Conservation (phyloP, 2,888 invertebrate species). For the Aplocera efformata region DNA sequence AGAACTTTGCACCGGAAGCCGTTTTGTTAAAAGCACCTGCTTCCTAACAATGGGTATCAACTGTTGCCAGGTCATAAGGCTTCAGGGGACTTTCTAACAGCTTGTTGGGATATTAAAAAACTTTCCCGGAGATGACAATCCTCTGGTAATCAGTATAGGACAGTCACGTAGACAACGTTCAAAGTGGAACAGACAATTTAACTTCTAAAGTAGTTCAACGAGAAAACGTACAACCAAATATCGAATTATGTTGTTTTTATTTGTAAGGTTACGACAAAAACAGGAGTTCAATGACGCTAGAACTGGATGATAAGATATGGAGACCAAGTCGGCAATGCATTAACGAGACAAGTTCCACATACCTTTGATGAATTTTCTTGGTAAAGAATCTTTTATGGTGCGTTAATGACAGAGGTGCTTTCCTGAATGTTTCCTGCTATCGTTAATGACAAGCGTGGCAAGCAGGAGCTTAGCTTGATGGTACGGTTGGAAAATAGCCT, state of each 20-base stretch:
- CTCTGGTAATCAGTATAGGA: conserved; percentile 5
- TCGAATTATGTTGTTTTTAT: conserved; percentile 12
- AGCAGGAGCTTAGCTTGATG: too few species aligned
- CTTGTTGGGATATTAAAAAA: conserved; percentile 4
- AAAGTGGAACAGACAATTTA: conserved; percentile 16
- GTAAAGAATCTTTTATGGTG: conserved; percentile 23
- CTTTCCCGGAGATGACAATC: background rate
- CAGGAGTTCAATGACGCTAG: conserved; percentile 5
- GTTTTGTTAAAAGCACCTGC: too few species aligned
- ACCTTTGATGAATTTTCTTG: conserved; percentile 22
- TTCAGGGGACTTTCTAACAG: too few species aligned
- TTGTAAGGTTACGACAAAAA: conserved; percentile 3
- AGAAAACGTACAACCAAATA: conserved; percentile 12
- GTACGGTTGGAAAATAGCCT: too few species aligned
- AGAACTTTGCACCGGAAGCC: too few species aligned
- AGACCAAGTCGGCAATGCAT: conserved; percentile 10
- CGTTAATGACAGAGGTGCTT: conserved; percentile 25
- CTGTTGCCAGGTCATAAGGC: too few species aligned
- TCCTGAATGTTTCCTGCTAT: conserved; percentile 19
- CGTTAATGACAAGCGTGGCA: too few species aligned
- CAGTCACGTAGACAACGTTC: conserved; percentile 8
- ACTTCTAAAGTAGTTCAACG: conserved; percentile 9
- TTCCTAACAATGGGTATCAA: too few species aligned
- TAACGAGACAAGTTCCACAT: conserved; percentile 19
- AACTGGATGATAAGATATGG: conserved; percentile 5